phyloP scores from a whole-genome alignment of 1,140 invertebrate species.

The Trichonephila clavata region DNA sequence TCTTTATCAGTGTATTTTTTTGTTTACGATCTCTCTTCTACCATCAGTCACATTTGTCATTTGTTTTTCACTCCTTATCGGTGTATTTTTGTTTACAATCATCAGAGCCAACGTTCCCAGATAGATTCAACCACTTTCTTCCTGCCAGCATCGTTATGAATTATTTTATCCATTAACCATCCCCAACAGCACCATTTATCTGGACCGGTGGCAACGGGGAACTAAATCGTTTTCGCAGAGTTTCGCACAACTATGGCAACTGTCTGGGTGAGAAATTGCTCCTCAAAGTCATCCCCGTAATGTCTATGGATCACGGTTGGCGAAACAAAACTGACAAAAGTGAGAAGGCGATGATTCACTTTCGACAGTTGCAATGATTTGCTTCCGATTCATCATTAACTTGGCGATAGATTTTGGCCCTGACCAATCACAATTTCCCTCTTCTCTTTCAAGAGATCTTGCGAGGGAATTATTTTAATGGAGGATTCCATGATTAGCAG shows the following conservation, averaged over 20 bases:
- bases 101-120: neutral
- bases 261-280: conserved; percentile 36
- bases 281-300: conserved; percentile 49
- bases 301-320: conserved; percentile 43
- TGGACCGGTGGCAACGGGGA: conserved; percentile 26
- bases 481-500: neutral
- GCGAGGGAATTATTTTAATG: neutral
- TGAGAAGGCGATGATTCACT: conserved; percentile 38
- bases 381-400: conserved; percentile 44
- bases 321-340: conserved; percentile 38
- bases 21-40: neutral
- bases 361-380: conserved; percentile 33
- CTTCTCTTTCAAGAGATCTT: neutral
- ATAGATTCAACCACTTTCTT: neutral
- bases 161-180: conserved; percentile 52
- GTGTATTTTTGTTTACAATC: conserved; percentile 4
- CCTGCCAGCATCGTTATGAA: neutral
- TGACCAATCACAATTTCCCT: neutral
- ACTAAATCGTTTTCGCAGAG: conserved; percentile 29
- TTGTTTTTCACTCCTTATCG: conserved; percentile 17
- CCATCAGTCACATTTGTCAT: neutral
- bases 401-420: neutral
- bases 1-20: conserved; percentile 2
- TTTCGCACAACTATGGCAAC: conserved; percentile 40
- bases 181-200: conserved; percentile 30